Conservation (phyloP, 2,888 invertebrate genomes). For the Octodonta nipae region DNA sequence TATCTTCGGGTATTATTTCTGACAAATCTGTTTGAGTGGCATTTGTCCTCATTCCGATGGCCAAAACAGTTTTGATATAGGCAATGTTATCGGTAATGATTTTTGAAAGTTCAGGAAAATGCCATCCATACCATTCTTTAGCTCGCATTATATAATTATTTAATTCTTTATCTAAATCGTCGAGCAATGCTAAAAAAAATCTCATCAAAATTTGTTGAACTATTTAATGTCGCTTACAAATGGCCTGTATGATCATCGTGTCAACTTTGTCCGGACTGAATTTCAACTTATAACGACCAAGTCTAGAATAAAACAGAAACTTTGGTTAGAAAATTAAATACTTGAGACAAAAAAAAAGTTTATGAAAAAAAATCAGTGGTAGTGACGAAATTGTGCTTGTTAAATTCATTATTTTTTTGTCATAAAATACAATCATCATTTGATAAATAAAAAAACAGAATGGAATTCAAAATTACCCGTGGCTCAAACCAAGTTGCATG, state of each 20-base stretch:
- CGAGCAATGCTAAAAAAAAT: too few species aligned
- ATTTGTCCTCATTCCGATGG: conserved; percentile 79
- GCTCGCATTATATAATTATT: conserved; percentile 97
- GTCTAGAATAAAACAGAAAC: too few species aligned
- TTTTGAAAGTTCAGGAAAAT: conserved; percentile 97
- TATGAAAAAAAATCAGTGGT: too few species aligned
- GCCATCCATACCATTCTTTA: conserved; percentile 97
- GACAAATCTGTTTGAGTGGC: conserved; percentile 74
- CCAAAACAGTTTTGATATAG: conserved; percentile 72
- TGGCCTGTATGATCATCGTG: conserved; percentile 97
- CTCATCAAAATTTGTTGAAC: too few species aligned
- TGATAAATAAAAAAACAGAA: too few species aligned
- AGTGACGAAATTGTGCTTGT: too few species aligned
- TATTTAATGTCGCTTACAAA: too few species aligned
- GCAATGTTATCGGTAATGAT: conserved; percentile 84
- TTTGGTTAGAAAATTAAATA: too few species aligned
- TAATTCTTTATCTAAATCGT: conserved; percentile 94
- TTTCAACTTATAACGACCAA: conserved; percentile 92
- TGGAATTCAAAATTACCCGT: too few species aligned
- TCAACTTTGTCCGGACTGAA: conserved; percentile 99
- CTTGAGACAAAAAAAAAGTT: too few species aligned
- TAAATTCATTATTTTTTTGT: too few species aligned
- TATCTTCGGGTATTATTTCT: conserved; percentile 81
- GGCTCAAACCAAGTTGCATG: conserved; percentile 89
- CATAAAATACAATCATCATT: too few species aligned